Percentiles rank a stretch among this genome's conserved stretches.
Conservation (phyloP, 1,140 invertebrate species). For the Saxidomus purpurata region DNA sequence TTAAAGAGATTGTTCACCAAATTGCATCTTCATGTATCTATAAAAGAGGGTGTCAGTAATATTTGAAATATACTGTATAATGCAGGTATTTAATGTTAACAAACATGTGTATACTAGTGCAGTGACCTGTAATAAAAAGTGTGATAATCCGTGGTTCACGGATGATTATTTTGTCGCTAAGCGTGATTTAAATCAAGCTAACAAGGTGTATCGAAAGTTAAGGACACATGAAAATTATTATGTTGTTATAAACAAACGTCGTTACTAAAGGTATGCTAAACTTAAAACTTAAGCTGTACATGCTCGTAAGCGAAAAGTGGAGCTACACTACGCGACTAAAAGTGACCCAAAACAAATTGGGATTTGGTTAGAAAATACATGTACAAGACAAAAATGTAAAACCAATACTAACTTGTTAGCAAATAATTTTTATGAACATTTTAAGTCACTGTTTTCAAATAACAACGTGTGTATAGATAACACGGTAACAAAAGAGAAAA, state of each 20-base stretch:
- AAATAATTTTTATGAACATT: slow-evolving; percentile 28
- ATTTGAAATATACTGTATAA: too few species aligned
- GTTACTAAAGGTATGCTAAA: not conserved
- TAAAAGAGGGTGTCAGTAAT: too few species aligned
- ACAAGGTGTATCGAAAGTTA: not conserved
- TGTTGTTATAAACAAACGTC: not conserved
- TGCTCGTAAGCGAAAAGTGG: not conserved
- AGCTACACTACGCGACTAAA: not conserved
- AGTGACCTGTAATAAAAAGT: not conserved
- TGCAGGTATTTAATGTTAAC: too few species aligned
- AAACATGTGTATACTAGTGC: too few species aligned
- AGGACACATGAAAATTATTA: not conserved
- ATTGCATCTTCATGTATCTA: not conserved
- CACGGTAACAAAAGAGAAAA: too few species aligned
- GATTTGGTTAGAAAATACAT: slow-evolving; percentile 10
- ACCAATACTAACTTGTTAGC: not conserved
- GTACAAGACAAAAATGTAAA: not conserved
- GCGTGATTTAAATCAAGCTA: not conserved
- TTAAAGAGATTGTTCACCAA: not conserved
- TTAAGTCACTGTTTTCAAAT: slow-evolving; percentile 14
- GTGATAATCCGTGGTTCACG: slow-evolving; percentile 1
- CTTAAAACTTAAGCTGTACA: not conserved
- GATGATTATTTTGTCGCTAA: not conserved
- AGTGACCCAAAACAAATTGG: not conserved
- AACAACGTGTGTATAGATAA: not conserved